Base-by-base conservation (phyloP, 2,888 invertebrate species). In the Apodemia mormo region DNA sequence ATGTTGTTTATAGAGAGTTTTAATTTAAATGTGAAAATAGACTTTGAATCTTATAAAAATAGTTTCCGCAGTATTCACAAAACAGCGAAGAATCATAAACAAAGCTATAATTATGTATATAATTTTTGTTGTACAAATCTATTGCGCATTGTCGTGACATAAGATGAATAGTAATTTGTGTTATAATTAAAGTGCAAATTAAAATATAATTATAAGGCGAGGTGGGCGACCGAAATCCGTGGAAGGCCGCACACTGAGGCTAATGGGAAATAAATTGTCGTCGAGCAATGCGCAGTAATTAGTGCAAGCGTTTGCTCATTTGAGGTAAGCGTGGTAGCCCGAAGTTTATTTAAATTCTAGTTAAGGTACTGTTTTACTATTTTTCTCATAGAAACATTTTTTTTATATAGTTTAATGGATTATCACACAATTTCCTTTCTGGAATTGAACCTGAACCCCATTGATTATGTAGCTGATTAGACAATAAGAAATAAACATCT, bases 181-280 rank as follows among this genome's bases (percentile, higher is more conserved):
- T 78, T 79, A 84, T 90, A 92, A 92, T 93, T 92, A 93, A 93
- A 92, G 88, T 89, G 90, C 89, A 89, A 92, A 92, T 92, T 92
- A 92, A 90, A 91, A 91, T 91, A 90, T 87, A 83, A 83, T 81
- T 79, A 83, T 81, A 80, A 81, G 79, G 75, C 78, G 84, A 87
- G 88, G 87, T 85, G 82, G 88, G 85, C 83, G 88, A 88, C 87
- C 89, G 85, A 89, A 89, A 87, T 86, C 85, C 80, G 80, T 76
- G 80, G 88, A 91, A 90, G 90, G 91, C 82, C 73, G 74, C 78
- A 76, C 76, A 75, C 58, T 69, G 71, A 68, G 71, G 78, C 82
- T 92, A 92, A 92, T 92, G 92, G 85, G 90, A 92, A 92, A 92
- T 92, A 92, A 92, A 92, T 92, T 92, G 92, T 92, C 90, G 85